Evolutionary conservation across 2,113 vertebrate genomes (phyloP), one percentile per base, ranked within the genome.

Genomic region (Gavialis gangeticus): DNA sequence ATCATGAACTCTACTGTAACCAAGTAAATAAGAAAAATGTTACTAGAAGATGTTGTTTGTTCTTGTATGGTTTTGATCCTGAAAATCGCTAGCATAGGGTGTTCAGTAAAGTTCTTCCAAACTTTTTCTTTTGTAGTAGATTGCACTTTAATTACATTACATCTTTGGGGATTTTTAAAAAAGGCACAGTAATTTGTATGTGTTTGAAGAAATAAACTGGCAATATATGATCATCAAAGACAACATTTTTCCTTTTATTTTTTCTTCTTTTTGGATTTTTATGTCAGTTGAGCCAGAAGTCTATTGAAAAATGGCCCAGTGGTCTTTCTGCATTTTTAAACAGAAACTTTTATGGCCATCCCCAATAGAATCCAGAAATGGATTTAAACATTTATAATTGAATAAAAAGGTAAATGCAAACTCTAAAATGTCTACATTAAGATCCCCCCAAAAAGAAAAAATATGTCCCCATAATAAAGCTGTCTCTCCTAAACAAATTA

Each of bases 1-100:
- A 95, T 96, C 97, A 87, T 91, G 89, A 71, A 77, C 95, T 97
- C 63, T 59, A 18, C 91, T 87, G 94, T 89, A 96, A 92, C 96
- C 12, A 37, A 97, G 91, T 95, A 95, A 98, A 98, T 94, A 95
- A 95, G 86, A 96, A 96, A 87, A 95, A 77, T 89, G 75, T 81
- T 93, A 19, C 78, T 91, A 84, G 87, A 93, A 92, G 84, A 59
- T 75, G 73, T 83, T 75, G 76, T 84, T 95, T 94, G 87, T 96
- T 97, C 92, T 86, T 93, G 8, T 86, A 88, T 93, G 85, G 55
- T 58, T 95, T 88, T 95, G 78, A 69, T 97, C 76, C 85, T 96
- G 85, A 91, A 86, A 81, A 73, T 96, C 84, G 83, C 82, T 46
- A 93, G 85, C 94, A 96, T 93, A 22, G 8, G 58, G 17, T 73